Conservation (phyloP, 2,888 invertebrate species). For the Yponomeuta sedellus region DNA sequence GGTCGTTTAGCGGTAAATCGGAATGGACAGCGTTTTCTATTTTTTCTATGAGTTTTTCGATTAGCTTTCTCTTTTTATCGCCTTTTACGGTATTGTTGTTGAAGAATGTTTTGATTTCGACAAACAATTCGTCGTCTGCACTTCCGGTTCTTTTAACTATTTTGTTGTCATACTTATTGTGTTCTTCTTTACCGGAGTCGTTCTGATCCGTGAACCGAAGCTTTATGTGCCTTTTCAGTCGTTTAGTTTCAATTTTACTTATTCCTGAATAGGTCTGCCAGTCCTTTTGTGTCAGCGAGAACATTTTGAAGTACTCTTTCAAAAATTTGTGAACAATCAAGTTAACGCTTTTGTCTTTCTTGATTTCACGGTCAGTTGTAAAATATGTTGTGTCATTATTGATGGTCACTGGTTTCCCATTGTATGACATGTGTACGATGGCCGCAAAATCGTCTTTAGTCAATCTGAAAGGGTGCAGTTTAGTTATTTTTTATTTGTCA, state of each 20-base stretch:
- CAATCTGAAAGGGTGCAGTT: slow-evolving; percentile 30
- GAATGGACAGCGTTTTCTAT: slow-evolving; percentile 56
- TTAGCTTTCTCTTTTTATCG: slow-evolving; percentile 54
- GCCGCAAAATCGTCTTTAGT: slow-evolving; percentile 43
- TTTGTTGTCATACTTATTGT: slow-evolving; percentile 10
- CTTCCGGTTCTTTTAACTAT: slow-evolving; percentile 28
- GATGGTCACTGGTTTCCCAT: slow-evolving; percentile 46
- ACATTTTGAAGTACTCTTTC: slow-evolving; percentile 35
- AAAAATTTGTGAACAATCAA: slow-evolving; percentile 32
- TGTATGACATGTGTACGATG: slow-evolving; percentile 47
- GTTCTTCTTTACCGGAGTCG: slow-evolving; percentile 13
- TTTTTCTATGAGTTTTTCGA: slow-evolving; percentile 51
- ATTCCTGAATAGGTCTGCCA: slow-evolving; percentile 19
- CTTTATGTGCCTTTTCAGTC: slow-evolving; percentile 51
- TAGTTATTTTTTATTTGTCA: too few species aligned
- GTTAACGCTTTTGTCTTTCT: slow-evolving; percentile 24
- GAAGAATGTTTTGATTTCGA: slow-evolving; percentile 68
- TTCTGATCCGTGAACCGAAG: slow-evolving; percentile 34
- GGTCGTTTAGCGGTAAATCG: slow-evolving; percentile 28
- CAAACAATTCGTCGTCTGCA: slow-evolving; percentile 54
- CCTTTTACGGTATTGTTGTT: slow-evolving; percentile 55
- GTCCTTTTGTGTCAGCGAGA: slow-evolving; percentile 15
- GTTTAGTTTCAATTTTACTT: slow-evolving; percentile 25
- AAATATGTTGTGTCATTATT: slow-evolving; percentile 20
- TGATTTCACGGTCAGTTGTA: slow-evolving; percentile 16